These are phyloP conservation scores for Papilio polyxenes DNA, from an alignment of 1,140 invertebrate genomes.

Conservation along the genomic window DNA sequence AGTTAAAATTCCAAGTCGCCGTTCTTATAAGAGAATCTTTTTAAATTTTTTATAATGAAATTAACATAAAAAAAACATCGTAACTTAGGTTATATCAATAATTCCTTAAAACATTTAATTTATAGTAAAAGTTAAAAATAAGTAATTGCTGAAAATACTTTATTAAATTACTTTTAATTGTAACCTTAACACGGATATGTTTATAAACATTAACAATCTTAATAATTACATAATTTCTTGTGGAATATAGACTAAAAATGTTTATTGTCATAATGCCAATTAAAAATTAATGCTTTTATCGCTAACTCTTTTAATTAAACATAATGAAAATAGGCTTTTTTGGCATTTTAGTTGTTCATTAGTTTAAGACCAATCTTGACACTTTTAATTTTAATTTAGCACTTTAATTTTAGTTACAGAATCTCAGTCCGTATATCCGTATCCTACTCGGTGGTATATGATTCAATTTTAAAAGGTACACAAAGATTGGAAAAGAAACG, in stretches of 20 bases:
- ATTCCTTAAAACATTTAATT: neutral
- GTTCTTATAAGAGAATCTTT: neutral
- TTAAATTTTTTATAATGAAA: neutral
- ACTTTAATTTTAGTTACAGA: too few species aligned
- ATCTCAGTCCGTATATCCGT: too few species aligned
- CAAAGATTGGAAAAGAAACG: too few species aligned
- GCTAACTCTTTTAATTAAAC: neutral
- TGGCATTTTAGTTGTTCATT: too few species aligned
- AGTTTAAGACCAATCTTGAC: too few species aligned
- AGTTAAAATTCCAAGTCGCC: neutral
- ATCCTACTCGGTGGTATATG: too few species aligned
- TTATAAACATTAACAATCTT: neutral
- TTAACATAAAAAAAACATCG: neutral
- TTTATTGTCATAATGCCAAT: too few species aligned
- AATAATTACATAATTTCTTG: neutral
- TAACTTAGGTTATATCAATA: neutral
- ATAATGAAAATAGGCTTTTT: too few species aligned
- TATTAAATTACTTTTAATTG: neutral
- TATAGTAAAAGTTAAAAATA: neutral
- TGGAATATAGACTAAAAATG: neutral
- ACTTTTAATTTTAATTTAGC: too few species aligned
- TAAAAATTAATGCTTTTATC: neutral
- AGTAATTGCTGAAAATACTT: neutral
- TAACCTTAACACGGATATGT: neutral
- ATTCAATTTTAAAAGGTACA: too few species aligned